Conservation (phyloP, 92 coral and sea anemone species). For the Phymanthus crucifer region DNA sequence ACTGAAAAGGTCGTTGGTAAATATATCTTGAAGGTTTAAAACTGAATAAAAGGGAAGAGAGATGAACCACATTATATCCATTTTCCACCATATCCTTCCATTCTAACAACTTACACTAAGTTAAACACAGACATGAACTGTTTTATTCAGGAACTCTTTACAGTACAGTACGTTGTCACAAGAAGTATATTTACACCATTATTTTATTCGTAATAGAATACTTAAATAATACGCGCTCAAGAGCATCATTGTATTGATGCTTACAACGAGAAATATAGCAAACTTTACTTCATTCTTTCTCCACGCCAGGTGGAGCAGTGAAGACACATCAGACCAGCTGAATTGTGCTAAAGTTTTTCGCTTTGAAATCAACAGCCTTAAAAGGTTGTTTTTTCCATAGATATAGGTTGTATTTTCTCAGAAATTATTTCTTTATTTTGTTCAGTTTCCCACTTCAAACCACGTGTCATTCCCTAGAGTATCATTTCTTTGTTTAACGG, state of each 20-base stretch:
- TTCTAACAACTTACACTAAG: neutral
- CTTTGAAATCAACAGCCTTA: neutral
- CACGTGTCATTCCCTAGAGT: too few species aligned
- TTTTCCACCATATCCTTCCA: too few species aligned
- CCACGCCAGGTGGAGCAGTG: constrained; percentile 19
- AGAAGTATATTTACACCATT: neutral
- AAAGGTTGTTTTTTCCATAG: too few species aligned
- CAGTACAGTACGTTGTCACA: neutral
- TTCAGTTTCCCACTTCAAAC: too few species aligned
- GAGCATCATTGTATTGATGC: neutral
- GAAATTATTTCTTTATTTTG: neutral
- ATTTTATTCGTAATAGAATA: too few species aligned
- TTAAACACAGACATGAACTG: neutral
- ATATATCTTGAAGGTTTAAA: too few species aligned
- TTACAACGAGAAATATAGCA: neutral
- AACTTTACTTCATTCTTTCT: neutral
- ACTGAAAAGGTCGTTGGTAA: too few species aligned
- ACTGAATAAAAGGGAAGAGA: too few species aligned
- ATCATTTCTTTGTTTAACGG: too few species aligned
- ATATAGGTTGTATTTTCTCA: neutral
- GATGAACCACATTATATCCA: too few species aligned
- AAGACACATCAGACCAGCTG: constrained; percentile 31
- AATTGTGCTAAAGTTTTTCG: neutral
- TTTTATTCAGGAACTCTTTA: neutral
- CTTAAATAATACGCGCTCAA: neutral